Evolutionary conservation across 2,888 invertebrate genomes (phyloP), one percentile per base, ranked within the genome.

Genomic region (Scrobipalpa atriplicella): DNA sequence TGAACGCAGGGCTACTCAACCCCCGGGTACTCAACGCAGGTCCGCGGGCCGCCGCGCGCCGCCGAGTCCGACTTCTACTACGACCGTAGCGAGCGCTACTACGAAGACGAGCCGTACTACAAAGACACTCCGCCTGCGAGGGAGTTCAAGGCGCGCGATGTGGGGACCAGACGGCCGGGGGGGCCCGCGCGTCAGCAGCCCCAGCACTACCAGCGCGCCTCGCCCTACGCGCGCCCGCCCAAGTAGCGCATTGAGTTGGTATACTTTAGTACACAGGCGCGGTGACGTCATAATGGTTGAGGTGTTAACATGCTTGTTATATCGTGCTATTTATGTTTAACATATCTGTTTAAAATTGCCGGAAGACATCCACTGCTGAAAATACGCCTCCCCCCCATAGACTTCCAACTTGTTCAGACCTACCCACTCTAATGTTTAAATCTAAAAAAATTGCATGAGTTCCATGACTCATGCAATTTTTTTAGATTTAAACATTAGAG

Each of bases 61-160:
- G 95, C 75, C 82, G 97, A 78, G 89, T 94, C 70, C 93, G 96
- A 97, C 75, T 95, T 95, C 80, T 96, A 96, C 86, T 94, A 89
- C 81, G 94, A 88, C 54, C 74, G 77, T 3, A 83, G 82, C 61
- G 90, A 91, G 8, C 86, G 88, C 51, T 90, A 84, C 83, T 90
- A 90, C 76, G 89, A 90, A 39, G 91, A 91, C 11, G 91, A 89
- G 29, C 72, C 77, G 10, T 84, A 84, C 73, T 88, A 87, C 80
- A 87, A 89, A 76, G 85, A 85, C 18, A 1, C 64, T 1, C 83
- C 83, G 61, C 83, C 83, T 61, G 52, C 67, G 43, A 81, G 87
- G 70, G 90, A 90, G 21, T 91, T 82, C 85, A 90, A 91, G 82
- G 77, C 84, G 13, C 86, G 90, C 67, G 89, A 90, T 39, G 90